These are phyloP conservation scores for Ptilonorhynchus violaceus DNA, from an alignment of 2,113 vertebrate genomes.

Conservation along the genomic window DNA sequence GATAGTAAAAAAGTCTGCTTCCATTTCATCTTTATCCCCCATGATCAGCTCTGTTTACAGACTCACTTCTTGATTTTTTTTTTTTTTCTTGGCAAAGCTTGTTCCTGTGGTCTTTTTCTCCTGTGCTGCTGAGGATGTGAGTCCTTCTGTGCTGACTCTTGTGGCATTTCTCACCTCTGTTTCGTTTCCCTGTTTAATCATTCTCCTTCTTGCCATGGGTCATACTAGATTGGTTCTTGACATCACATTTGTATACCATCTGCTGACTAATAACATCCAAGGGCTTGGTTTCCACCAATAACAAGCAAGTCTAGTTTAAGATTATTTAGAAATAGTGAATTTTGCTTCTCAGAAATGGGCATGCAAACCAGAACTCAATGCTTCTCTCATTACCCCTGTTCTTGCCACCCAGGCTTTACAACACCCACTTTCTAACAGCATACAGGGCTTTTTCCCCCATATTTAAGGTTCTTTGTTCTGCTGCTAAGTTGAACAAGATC, in stretches of 20 bases:
- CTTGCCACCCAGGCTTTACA: neutral
- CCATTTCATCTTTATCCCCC: constrained; percentile 27
- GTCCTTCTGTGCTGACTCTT: neutral
- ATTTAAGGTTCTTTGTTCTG: neutral
- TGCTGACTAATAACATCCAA: constrained; percentile 18
- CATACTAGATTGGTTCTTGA: constrained; percentile 11
- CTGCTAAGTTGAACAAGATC: neutral
- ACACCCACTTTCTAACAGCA: neutral
- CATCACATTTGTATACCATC: constrained; percentile 36
- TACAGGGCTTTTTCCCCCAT: neutral
- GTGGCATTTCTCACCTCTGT: neutral
- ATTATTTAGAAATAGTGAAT: neutral
- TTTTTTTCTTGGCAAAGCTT: neutral
- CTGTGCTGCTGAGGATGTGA: neutral
- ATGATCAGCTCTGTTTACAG: constrained; percentile 44
- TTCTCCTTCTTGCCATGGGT: neutral
- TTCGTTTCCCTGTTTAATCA: constrained; percentile 43
- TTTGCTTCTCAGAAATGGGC: neutral
- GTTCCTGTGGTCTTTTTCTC: neutral
- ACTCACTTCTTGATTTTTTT: neutral
- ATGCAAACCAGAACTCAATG: neutral
- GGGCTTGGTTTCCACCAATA: constrained; percentile 3
- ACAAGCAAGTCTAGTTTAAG: neutral
- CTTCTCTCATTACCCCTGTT: neutral
- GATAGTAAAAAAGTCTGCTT: constrained; percentile 43